Evolutionary conservation across 2,113 vertebrate genomes (phyloP), one percentile per base, ranked within the genome.

Genomic region (Gila orcuttii): DNA sequence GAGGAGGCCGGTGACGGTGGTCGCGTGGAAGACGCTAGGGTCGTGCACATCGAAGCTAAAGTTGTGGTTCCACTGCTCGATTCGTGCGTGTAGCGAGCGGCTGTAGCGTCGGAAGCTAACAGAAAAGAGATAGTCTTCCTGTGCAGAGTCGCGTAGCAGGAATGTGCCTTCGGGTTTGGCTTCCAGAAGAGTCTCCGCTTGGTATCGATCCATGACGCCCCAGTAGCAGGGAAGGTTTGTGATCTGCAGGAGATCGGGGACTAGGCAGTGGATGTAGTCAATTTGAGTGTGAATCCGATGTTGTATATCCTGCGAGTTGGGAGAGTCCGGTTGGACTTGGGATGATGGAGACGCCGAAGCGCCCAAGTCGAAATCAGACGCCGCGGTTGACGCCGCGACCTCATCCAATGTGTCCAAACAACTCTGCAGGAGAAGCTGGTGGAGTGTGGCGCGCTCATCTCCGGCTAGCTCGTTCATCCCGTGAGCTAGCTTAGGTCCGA

Each of bases 31-130:
- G 85, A 96, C 96, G 21, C 96, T 95, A 73, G 95, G 96, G 90
- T 96, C 95, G 25, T 96, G 96, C 15, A 96, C 96, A 3, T 96
- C 96, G 1, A 96, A 96, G 92, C 96, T 96, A 80, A 96, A 96
- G 57, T 96, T 95, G 93, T 96, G 95, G 87, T 96, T 96, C 95
- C 95, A 96, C 91, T 96, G 95, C 89, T 96, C 96, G 0, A 96
- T 95, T 33, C 96, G 95, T 0, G 96, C 95, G 1, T 96, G 96
- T 0, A 96, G 94, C 0, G 96, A 96, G 84, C 95, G 95, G 45
- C 96, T 95, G 2, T 95, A 96, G 73, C 96, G 94, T 2, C 96
- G 95, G 92, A 96, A 96, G 90, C 96, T 96, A 21, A 96, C 96
- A 0, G 96, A 96, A 92, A 96, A 96, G 45, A 96, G 94, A 89